Conservation (phyloP, 1,140 invertebrate species). For the Lordiphosa clarofinis region DNA sequence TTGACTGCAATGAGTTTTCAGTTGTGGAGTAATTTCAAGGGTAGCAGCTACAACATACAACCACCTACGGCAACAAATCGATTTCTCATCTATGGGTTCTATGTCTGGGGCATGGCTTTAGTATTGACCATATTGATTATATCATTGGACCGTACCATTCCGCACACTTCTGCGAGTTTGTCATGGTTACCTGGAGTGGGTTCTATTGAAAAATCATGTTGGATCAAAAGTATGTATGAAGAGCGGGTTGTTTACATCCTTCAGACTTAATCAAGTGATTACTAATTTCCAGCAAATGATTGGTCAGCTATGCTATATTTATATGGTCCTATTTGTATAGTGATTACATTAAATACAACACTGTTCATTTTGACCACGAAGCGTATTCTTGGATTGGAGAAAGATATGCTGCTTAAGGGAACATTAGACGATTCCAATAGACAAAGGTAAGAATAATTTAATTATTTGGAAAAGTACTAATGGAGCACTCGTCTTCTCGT, state of each 20-base stretch:
- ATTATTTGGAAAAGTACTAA: not conserved
- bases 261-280: not conserved
- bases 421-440: not conserved
- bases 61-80: constrained; percentile 47
- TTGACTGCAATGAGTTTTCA: constrained; percentile 88
- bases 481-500: no score
- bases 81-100: constrained; percentile 84
- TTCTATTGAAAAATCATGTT: constrained; percentile 77
- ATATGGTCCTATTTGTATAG: constrained; percentile 85
- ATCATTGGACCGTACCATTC: constrained; percentile 10
- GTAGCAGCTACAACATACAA: constrained; percentile 45
- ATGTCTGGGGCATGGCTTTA: constrained; percentile 85
- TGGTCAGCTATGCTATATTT: constrained; percentile 84
- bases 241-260: no score
- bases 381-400: not conserved
- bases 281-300: constrained; percentile 10
- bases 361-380: constrained; percentile 85
- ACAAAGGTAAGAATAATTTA: no score
- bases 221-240: constrained; percentile 81
- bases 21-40: constrained; percentile 86
- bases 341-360: constrained; percentile 85
- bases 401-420: not conserved
- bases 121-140: constrained; percentile 79
- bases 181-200: constrained; percentile 81
- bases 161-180: no score